Base-by-base conservation (phyloP, 1,140 invertebrate genomes). In the Halictus rubicundus region DNA sequence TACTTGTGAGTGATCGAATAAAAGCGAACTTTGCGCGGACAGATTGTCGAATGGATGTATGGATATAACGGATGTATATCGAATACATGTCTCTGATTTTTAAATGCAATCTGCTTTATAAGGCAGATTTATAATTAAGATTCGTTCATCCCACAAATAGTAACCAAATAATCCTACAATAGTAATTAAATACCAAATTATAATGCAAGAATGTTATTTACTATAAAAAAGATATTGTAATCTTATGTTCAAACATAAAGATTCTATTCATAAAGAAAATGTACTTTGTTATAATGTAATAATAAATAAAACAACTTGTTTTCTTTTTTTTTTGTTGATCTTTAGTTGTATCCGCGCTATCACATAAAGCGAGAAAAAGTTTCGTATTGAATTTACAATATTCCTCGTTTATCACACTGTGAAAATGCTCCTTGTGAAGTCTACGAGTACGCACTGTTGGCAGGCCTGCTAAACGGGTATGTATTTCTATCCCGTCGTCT, bases 401-500 rank as follows among this genome's bases (percentile, higher is more conserved):
- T 57, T 46, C 59, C 6, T 10, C 0, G 39, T 57, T 68, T 4
- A 25, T 59, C 39, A 19, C 19, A 21, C 49, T 16, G 39, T 80
- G 78, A 37, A 76, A 57, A 80, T 68, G 73, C 65, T 21, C 73
- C 73, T 80, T 65, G 19, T 19, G 8, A 27, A 4, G 3, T 3
- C 32, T 49, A 25, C 21, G 1, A 42, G 68, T 10, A 14, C 16
- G 0, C 7, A 39, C 57, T 7, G 82, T 85, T 85, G 78, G 83
- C 54, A 73, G 25, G 27, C 68, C 69, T 85, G 83, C 7, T 68
- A 52, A 64, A 59, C 37, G 63, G 27, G 61, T 66, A 82, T 85
- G 78, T 83, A 75, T 82, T 74, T 72, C 73, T 68, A 77, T 79
- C 68, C 74, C 79, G 81, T 86, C 86, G 86, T 87, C 87, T 90